Evolutionary conservation across 1,140 invertebrate genomes (phyloP), one percentile per base, ranked within the genome.

Genomic region (Lanistes nyassanus): DNA sequence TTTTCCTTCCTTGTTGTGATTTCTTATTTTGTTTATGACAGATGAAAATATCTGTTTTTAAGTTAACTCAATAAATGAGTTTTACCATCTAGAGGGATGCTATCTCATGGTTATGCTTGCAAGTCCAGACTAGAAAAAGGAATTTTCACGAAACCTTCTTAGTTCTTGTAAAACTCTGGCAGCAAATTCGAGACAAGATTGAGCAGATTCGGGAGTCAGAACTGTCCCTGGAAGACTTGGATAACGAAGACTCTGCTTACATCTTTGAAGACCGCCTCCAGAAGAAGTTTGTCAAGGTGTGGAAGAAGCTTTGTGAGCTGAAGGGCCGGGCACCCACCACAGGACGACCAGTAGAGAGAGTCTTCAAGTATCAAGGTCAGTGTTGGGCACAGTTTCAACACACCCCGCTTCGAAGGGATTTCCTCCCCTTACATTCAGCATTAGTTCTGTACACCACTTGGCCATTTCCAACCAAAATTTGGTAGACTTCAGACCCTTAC

Each of bases 211-310:
- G 84, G 36, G 77, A 82, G 37, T 79, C 77, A 39, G 88, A 90
- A 51, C 58, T 89, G 29, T 36, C 65, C 11, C 67, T 89, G n/a
- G 87, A 89, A 73, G 88, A 89, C 16, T 47, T 90, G 62, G 84
- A 88, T 55, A 82, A 83, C 69, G 85, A 87, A 19, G 83, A 85
- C 13, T 87, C 88, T 3, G 62, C 79, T 19, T 90, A 90, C 71
- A 84, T 89, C n/a, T 77, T 83, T 55, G 84, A 88, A 67, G 88
- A 89, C 42, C 83, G 80, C 47, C 84, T 86, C 39, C 83, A 88
- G 78, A 83, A 78, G 62, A 85, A 85, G 65, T 88, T 89, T 82
- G 85, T 87, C 19, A 85, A 88, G 78, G 85, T 87, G 21, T 90
- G 87, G 87, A 82, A 85, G 34, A 85, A 85, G 64, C 66, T 90